Evolutionary conservation across 2,797 vertebrate species (phyloP), one percentile per base, ranked within the genome.

Genomic region (Poeciliopsis gracilis): DNA sequence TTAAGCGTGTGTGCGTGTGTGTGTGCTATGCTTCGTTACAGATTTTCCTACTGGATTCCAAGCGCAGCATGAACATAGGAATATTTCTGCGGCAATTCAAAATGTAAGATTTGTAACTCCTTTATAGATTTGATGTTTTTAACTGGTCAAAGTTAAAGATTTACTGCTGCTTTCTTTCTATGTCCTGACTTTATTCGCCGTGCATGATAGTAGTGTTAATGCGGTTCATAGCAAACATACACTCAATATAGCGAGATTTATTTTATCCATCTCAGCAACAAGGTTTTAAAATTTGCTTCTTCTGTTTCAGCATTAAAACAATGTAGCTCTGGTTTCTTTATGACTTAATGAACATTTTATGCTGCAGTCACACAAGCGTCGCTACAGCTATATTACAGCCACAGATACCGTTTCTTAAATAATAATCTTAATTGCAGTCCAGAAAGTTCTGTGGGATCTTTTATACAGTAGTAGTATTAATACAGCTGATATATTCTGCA

Each of bases 81-180:
- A 97, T 97, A 88, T 96, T 97, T 88, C 95, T 97, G 10, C 95
- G 95, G 0, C 96, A 97, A 90, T 96, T 96, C 77, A 97, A 96
- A 88, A 95, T 90, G 96, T 97, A 94, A 96, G 95, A 69, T 23
- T 78, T 10, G 20, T 77, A 13, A 20, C 73, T 72, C 0, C 36
- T 75, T 20, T 33, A 11, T 53, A 30, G 41, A 45, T 11, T 61
- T 41, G 4, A 66, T 2, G 43, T 12, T 46, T 75, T 16, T 59
- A 30, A 46, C n/a, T 18, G 12, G 23, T 61, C 13, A 69, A 45
- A 55, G 28, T 18, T 63, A 6, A 76, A 46, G 55, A 38, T 43
- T 20, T 28, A 11, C 25, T 43, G 66, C 20, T 23, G 20, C 5
- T 5, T 25, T 43, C 66, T 15, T 69, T 69, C 38, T 69, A 13